phyloP scores from a whole-genome alignment of 2,113 vertebrate genomes.

The Anoura caudifer region DNA sequence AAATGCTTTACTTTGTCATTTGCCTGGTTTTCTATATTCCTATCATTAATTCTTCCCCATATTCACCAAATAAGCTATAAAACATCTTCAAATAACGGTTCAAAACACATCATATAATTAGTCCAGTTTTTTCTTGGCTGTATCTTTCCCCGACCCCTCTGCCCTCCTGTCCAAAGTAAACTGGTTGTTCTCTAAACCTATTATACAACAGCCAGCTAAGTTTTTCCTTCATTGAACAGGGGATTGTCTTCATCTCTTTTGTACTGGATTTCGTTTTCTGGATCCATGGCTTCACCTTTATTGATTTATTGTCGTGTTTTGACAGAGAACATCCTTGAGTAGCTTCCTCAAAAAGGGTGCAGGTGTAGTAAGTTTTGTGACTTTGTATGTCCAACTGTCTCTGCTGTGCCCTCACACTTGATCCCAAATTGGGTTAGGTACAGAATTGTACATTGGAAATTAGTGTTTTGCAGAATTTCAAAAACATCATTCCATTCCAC shows the following conservation, averaged over 20 bases:
- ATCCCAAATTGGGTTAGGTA: background rate
- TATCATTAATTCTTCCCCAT: background rate
- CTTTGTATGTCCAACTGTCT: background rate
- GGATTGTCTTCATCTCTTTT: background rate
- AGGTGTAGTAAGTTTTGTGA: background rate
- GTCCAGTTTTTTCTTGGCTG: background rate
- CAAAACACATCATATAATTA: background rate
- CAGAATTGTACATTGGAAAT: background rate
- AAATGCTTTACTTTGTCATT: background rate
- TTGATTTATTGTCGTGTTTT: conserved; percentile 6
- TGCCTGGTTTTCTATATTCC: conserved; percentile 23
- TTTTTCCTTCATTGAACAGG: background rate
- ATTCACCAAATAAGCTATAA: conserved; percentile 1
- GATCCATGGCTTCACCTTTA: background rate
- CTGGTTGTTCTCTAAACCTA: background rate
- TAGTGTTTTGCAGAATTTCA: background rate
- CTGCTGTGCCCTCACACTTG: background rate
- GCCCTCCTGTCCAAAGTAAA: background rate
- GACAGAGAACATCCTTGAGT: background rate
- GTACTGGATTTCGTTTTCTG: background rate
- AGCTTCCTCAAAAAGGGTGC: background rate
- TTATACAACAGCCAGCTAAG: background rate
- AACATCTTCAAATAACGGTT: background rate
- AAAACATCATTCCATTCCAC: background rate
- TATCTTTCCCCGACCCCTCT: background rate